A percentile compares a stretch with the other conserved stretches of the same genome.
Evolutionary conservation across 2,797 vertebrate species (phyloP).

Genomic region (Todus mexicanus): DNA sequence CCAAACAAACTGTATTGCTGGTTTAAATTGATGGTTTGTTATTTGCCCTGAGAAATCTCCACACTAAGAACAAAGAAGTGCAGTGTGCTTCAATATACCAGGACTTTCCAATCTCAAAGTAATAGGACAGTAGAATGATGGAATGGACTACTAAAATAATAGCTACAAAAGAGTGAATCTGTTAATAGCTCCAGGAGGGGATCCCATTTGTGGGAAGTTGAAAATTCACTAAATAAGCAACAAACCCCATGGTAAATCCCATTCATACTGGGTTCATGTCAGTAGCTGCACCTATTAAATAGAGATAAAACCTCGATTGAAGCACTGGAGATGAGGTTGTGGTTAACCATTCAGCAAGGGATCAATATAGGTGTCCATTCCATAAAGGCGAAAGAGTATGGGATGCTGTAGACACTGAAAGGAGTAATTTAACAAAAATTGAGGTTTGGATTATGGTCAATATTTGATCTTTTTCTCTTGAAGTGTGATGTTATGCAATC

Average conservation of each 20-base stretch:
- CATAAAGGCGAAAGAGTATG: not conserved
- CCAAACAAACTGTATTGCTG: not conserved
- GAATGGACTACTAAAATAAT: not conserved
- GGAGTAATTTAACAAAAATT: not conserved
- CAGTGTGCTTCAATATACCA: not conserved
- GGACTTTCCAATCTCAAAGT: not conserved
- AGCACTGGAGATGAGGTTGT: not conserved
- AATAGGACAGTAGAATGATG: not conserved
- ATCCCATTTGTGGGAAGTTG: not conserved
- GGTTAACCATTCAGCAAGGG: not conserved
- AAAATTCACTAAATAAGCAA: not conserved
- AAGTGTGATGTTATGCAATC: not conserved
- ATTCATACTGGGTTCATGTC: not conserved
- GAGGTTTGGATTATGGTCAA: not conserved
- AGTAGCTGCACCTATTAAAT: not conserved
- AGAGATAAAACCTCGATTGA: not conserved
- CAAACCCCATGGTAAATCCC: not conserved
- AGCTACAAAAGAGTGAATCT: not conserved
- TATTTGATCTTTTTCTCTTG: not conserved
- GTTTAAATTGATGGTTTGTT: not conserved
- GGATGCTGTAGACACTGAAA: not conserved
- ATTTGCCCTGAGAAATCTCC: not conserved
- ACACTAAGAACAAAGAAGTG: not conserved
- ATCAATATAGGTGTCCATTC: not conserved
- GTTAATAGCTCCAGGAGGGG: not conserved